Percentiles rank a stretch among this genome's conserved stretches.
phyloP scores from a whole-genome alignment of 1,140 invertebrate species.

The Pachyrhynchus sulphureomaculatus region DNA sequence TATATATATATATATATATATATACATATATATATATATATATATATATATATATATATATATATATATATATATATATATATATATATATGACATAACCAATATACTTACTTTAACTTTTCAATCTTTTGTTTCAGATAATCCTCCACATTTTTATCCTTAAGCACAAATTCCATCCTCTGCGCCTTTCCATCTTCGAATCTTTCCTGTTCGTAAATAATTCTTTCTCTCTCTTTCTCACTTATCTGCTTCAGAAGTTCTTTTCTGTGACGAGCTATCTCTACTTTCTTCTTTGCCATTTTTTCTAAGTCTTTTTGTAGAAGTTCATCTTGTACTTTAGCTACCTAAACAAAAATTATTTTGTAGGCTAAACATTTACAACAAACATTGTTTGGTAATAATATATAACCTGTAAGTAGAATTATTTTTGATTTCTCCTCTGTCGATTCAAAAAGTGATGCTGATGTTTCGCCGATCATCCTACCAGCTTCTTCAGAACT shows the following conservation, averaged over 20 bases:
- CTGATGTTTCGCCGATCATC: too few species aligned
- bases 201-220: slow-evolving; percentile 60
- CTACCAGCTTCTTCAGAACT: too few species aligned
- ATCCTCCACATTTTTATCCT: slow-evolving; percentile 57
- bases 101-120: slow-evolving; percentile 55
- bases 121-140: slow-evolving; percentile 62
- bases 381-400: background rate
- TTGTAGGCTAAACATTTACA: background rate
- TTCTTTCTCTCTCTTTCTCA: slow-evolving; percentile 65
- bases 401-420: background rate
- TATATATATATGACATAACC: too few species aligned
- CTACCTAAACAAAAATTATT: slow-evolving; percentile 33
- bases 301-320: slow-evolving; percentile 55
- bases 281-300: slow-evolving; percentile 52
- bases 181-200: slow-evolving; percentile 65
- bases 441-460: too few species aligned
- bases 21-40: too few species aligned
- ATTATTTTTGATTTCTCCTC: too few species aligned
- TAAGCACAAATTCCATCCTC: slow-evolving; percentile 58
- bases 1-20: too few species aligned
- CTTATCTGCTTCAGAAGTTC: slow-evolving; percentile 65
- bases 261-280: slow-evolving; percentile 53
- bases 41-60: too few species aligned
- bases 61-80: too few species aligned
- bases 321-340: slow-evolving; percentile 40